Percentiles rank a stretch among this genome's conserved stretches.
These are phyloP conservation scores for Lithophane socia DNA, from an alignment of 2,888 invertebrate genomes.

Conservation along the genomic window DNA sequence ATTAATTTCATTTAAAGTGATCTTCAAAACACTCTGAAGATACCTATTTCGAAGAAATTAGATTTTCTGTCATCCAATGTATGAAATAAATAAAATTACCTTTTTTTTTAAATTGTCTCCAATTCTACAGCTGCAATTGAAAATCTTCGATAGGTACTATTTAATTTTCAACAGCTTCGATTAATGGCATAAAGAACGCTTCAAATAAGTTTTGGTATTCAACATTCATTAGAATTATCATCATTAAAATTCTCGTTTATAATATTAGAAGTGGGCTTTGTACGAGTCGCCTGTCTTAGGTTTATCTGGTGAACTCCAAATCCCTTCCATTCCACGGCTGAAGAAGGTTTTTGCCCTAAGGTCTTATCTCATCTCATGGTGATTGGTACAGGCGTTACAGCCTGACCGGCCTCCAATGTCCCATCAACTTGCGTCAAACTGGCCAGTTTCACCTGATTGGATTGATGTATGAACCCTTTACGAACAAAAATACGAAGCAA, in stretches of 20 bases:
- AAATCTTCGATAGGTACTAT: neutral
- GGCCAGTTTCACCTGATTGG: neutral
- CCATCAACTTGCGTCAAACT: constrained; percentile 4
- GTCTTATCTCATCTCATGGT: neutral
- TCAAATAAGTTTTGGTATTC: neutral
- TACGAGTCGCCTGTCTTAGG: neutral
- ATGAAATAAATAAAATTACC: constrained; percentile 11
- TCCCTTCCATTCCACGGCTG: neutral
- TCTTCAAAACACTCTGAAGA: neutral
- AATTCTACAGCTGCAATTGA: neutral
- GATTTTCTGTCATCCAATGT: constrained; percentile 13
- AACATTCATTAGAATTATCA: neutral
- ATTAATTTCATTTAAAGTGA: constrained; percentile 14
- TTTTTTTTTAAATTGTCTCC: neutral
- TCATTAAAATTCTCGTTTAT: neutral
- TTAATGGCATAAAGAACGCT: neutral
- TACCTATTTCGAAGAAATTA: constrained; percentile 10
- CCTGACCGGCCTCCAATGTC: neutral
- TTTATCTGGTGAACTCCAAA: neutral
- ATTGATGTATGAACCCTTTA: neutral
- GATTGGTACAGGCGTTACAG: neutral
- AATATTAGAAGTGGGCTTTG: neutral
- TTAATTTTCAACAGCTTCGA: neutral
- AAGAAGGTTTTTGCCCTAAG: neutral
- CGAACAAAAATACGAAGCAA: constrained; percentile 18